Base-by-base conservation (phyloP, 2,797 vertebrate species). In the Molossus molossus region DNA sequence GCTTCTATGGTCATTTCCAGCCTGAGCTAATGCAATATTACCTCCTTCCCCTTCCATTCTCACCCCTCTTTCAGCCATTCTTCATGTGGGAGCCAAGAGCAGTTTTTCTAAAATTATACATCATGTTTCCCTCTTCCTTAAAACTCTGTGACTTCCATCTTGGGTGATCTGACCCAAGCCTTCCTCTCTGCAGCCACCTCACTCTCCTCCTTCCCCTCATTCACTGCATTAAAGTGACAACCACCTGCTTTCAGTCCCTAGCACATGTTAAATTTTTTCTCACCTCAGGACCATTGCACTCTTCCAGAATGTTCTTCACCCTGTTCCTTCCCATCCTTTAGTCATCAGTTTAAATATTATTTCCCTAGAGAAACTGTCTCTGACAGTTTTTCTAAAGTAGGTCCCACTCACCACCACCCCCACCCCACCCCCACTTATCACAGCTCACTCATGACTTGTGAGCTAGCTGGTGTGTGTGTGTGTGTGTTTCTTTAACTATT, bases 1-100 rank as follows among this genome's bases (percentile, higher is more conserved):
- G 69, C 67, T 85, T 2, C 57, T 70, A 81, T 10, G 23, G 77
- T 77, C n/a, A 86, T 70, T 96, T 79, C 33, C 25, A 89, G 57
- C 64, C 57, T 29, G 10, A 64, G n/a, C 29, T 91, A 27, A 40
- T 1, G 6, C 17, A 33, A 8, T 72, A 69, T 3, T 29, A 8
- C 2, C 14, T 33, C 11, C 8, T 50, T 48, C 80, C 13, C 27
- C 37, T 72, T 85, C 50, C 64, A 58, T 33, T 6, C 8, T 48
- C 25, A 79, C 13, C 9, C 88, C 21, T 53, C 23, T 84, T 84
- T 60, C 15, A 60, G 23, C 13, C 62, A 72, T 67, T 77, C 50
- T 89, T 85, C 57, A 37, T 15, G 10, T 29, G 29, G 11, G 5
- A 95, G 69, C 69, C 48, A 60, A 50, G 27, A 65, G 37, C 1